A percentile compares a stretch with the other conserved stretches of the same genome.
Evolutionary conservation across 2,888 invertebrate species (phyloP).

Genomic region (Acleris sparsana): DNA sequence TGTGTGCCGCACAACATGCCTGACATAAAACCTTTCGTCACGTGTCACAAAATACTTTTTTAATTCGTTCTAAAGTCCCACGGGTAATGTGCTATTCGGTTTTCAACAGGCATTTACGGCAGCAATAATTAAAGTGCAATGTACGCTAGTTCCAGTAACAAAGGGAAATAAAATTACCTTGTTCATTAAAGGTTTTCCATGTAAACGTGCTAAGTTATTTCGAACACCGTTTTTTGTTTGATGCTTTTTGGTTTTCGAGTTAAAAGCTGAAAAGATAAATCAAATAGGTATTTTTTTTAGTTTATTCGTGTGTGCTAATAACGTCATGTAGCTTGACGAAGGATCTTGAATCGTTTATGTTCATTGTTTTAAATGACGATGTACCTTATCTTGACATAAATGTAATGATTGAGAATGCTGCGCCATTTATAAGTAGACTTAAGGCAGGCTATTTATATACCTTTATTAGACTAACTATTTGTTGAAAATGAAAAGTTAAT

Average conservation of each 20-base stretch:
- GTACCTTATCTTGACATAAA: no score
- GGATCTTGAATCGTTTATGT: no score
- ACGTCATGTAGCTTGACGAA: no score
- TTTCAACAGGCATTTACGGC: conserved; percentile 1
- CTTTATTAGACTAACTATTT: no score
- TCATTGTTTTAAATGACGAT: no score
- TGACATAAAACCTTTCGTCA: conserved; percentile 3
- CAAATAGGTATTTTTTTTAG: no score
- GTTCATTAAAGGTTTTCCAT: conserved; percentile 44
- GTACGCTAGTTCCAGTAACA: conserved; percentile 48
- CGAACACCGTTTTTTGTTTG: conserved; percentile 1
- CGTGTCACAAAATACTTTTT: conserved; percentile 26
- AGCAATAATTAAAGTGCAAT: conserved; percentile 46
- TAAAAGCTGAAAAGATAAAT: no score
- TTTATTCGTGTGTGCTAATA: no score
- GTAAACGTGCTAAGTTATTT: conserved; percentile 20
- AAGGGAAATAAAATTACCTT: conserved; percentile 46
- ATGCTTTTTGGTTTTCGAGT: neutral
- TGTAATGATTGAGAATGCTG: no score
- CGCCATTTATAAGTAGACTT: no score
- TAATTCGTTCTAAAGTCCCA: conserved; percentile 26
- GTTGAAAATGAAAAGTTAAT: no score
- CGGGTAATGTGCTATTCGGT: conserved; percentile 24
- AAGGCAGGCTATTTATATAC: no score
- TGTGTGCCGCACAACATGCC: conserved; percentile 6